These are phyloP conservation scores for Lepisosteus osseus DNA, from an alignment of 2,113 vertebrate species.

Conservation along the genomic window DNA sequence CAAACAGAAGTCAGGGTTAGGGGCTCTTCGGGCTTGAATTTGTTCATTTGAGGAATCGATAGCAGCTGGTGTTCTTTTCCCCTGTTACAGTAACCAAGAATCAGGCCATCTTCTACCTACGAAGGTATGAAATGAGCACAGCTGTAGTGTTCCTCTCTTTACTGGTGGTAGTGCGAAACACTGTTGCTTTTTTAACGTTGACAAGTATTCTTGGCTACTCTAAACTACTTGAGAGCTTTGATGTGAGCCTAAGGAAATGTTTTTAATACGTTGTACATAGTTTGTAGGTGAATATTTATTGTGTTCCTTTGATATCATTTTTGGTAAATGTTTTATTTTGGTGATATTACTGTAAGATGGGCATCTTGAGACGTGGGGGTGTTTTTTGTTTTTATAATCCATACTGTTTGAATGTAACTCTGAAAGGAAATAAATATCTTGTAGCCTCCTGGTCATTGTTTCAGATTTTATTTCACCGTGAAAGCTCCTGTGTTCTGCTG, in stretches of 20 bases:
- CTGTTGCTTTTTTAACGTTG: conserved; percentile 15
- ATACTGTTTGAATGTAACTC: conserved; percentile 17
- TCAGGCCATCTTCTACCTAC: background rate
- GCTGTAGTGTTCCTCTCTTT: background rate
- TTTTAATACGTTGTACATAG: conserved; percentile 23
- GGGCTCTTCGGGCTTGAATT: too few species aligned
- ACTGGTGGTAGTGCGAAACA: conserved; percentile 13
- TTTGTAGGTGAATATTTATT: conserved; percentile 30
- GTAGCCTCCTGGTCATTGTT: background rate
- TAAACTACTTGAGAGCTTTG: conserved; percentile 20
- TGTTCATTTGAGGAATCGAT: background rate
- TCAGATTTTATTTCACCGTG: background rate
- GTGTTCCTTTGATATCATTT: conserved; percentile 22
- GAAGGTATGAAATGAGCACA: background rate
- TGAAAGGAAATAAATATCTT: conserved; percentile 17
- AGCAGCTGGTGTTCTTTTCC: background rate
- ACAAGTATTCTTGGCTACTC: background rate
- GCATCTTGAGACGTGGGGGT: background rate
- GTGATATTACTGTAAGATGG: conserved; percentile 11
- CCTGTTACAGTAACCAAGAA: too few species aligned
- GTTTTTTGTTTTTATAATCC: background rate
- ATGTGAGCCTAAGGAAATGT: background rate
- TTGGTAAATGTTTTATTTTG: background rate
- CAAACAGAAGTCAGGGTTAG: too few species aligned
- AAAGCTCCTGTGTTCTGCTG: too few species aligned